Base-by-base conservation (phyloP, 1,140 invertebrate species). In the Drosophila ambigua region DNA sequence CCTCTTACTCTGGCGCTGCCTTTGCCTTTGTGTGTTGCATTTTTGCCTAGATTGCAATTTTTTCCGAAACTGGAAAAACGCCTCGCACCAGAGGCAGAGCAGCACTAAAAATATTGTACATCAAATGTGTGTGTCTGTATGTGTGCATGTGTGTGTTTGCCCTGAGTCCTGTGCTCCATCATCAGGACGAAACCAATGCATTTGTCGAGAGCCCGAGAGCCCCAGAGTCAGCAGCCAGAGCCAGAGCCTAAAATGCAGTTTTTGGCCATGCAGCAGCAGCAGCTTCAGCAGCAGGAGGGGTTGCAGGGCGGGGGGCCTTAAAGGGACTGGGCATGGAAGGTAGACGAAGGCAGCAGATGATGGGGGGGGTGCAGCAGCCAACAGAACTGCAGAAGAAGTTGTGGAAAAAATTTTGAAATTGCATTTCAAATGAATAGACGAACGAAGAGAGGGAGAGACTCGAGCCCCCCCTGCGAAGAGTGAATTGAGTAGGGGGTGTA, bases 21-120 rank as follows among this genome's bases (percentile, higher is more conserved):
- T 20, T 20, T 24, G 23, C 23, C 11, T 39, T 89, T 84, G 83
- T 88, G 84, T 88, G 84, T 89, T 88, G 84, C 84, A 88, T 88
- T 88, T 88, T 88, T 89, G 84, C 85, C 84, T 88, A 89, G 84
- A 88, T 88, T 88, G 84, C 84, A 88, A 78, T 88, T 88, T 88
- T 88, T 88, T 88, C 83, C 84, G 61, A 88, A 88, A 73, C 76
- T 76, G 76, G 50, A 77, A 88, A 88, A 83, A 79, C 20, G 71
- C 71, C 51, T 39, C 53, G 41, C 35, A 80, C 64, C 15, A 28
- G 54, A 54, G 53, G 61, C 57, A 61, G 48, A 43, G 28, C 51
- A 66, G 61, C 67, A 83, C 83, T 83, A 88, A 82, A 87, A 88
- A 88, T 88, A 88, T 88, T 87, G 83, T 62, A 88, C 79, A 83